Evolutionary conservation across 2,113 vertebrate species (phyloP).

Genomic region (Forbesichthys papilliferus): DNA sequence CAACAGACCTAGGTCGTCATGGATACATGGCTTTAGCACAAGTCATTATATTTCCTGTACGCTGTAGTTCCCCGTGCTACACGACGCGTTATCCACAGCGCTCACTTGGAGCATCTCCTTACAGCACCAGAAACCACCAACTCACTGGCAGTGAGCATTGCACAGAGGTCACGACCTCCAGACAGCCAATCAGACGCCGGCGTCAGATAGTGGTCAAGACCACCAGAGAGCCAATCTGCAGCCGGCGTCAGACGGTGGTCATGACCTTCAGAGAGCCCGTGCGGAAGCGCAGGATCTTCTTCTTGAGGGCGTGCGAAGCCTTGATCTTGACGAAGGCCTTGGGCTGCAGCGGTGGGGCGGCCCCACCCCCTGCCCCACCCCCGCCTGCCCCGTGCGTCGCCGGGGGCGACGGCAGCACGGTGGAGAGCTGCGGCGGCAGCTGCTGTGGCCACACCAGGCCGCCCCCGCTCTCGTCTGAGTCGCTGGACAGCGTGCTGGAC

Average conservation of each 20-base stretch:
- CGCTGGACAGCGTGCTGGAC: constrained; percentile 81
- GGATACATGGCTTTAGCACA: neutral
- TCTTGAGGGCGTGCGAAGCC: constrained; percentile 89
- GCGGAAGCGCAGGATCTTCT: constrained; percentile 88
- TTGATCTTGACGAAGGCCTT: constrained; percentile 90
- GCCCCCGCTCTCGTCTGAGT: constrained; percentile 84
- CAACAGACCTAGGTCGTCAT: neutral
- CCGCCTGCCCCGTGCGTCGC: constrained; percentile 44
- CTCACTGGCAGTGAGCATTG: too few relatives aligned
- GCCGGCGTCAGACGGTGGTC: constrained; percentile 81
- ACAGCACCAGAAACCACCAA: too few relatives aligned
- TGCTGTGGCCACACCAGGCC: constrained; percentile 89
- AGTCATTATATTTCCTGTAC: constrained; percentile 14
- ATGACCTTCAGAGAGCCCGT: constrained; percentile 89
- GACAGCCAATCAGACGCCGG: too few relatives aligned
- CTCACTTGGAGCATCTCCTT: neutral
- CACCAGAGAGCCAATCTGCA: too few relatives aligned
- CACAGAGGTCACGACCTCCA: too few relatives aligned
- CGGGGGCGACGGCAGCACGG: constrained; percentile 50
- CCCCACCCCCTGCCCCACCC: too few relatives aligned
- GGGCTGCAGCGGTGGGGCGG: constrained; percentile 62
- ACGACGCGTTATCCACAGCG: neutral
- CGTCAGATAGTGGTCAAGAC: too few relatives aligned
- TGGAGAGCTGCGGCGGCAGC: constrained; percentile 73
- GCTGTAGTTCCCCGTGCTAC: neutral